phyloP scores from a whole-genome alignment of 1,140 invertebrate genomes.

The Drosophila jambulina region DNA sequence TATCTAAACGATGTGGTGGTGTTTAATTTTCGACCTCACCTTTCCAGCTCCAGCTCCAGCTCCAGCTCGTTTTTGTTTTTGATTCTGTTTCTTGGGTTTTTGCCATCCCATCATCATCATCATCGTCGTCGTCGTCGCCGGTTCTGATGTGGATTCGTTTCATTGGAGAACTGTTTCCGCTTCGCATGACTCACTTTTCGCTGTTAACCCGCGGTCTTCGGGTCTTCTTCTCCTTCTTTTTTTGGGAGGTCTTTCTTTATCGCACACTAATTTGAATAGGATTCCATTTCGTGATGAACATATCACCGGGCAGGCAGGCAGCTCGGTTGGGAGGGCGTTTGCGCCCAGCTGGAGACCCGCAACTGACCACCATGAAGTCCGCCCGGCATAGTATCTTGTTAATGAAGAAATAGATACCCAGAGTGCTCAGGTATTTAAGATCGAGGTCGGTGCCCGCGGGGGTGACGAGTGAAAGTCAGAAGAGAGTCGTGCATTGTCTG shows the following conservation, averaged over 20 bases:
- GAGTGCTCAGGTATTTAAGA: conserved; percentile 53
- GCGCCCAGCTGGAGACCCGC: conserved; percentile 69
- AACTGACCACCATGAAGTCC: conserved; percentile 75
- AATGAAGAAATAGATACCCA: conserved; percentile 77
- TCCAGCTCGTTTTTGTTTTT: conserved; percentile 44
- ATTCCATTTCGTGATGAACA: conserved; percentile 69
- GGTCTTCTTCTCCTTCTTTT: conserved; percentile 16
- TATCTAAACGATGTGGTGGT: conserved; percentile 84
- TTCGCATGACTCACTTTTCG: conserved; percentile 74
- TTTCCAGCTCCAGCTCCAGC: conserved; percentile 72
- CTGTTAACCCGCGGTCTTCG: conserved; percentile 22
- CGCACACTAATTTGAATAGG: conserved; percentile 76
- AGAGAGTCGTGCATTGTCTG: conserved; percentile 76
- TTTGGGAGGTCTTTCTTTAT: conserved; percentile 63
- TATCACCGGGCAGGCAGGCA: conserved; percentile 47
- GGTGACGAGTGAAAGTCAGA: conserved; percentile 72
- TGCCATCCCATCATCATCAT: conserved; percentile 41
- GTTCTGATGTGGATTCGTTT: conserved; percentile 54
- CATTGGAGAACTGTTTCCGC: conserved; percentile 76
- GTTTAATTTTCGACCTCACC: conserved; percentile 84
- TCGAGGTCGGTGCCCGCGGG: conserved; percentile 60
- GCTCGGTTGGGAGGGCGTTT: conserved; percentile 64
- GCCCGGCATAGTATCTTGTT: conserved; percentile 60
- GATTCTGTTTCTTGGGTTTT: conserved; percentile 38
- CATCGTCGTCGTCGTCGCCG: conserved; percentile 29